Evolutionary conservation across 2,113 vertebrate species (phyloP), one percentile per base, ranked within the genome.

Genomic region (Podocnemis expansa): DNA sequence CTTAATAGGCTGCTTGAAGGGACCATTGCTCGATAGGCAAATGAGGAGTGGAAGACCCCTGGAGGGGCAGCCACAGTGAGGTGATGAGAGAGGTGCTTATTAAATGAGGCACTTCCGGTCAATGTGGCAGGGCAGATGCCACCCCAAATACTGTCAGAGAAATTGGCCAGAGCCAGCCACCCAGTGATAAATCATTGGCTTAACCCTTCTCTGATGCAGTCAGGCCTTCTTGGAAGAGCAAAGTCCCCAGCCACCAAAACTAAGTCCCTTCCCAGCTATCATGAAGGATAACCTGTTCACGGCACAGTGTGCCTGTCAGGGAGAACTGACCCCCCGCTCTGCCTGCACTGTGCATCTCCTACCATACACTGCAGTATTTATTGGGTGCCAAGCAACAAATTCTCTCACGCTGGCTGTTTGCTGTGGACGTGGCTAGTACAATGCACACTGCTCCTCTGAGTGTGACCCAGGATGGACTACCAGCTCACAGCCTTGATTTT

Each of bases 61-160:
- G 16, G 5, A 55, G 38, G 84, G n/a, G 54, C 24, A 25, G 12
- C 38, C 41, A 11, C 38, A 75, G 70, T 75, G 38, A 73, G n/a
- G 12, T 14, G 10, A 10, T 41, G 70, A 76, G 12, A 76, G 78
- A 52, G 83, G 87, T 73, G 21, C 27, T 67, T 81, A 73, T 27
- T 80, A 51, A 76, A 11, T 2, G 60, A 80, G 31, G 1, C 19
- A 19, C 78, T 54, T 58, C 81, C 47, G 85, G 83, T 83, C 85
- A 90, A 6, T 2, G 0, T 63, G 87, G 80, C 94, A 93, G 63
- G 85, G 85, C 0, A 0, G 79, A 85, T 89, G 55, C 87, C 85
- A 10, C 60, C 43, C 47, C 76, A 38, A 0, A 0, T 60, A 51
- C 41, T n/a, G 52, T 70, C 80, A 55, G 4, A 0, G 11, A 0